Conservation (phyloP, 2,113 vertebrate genomes). For the Amblyopsis rosae region DNA sequence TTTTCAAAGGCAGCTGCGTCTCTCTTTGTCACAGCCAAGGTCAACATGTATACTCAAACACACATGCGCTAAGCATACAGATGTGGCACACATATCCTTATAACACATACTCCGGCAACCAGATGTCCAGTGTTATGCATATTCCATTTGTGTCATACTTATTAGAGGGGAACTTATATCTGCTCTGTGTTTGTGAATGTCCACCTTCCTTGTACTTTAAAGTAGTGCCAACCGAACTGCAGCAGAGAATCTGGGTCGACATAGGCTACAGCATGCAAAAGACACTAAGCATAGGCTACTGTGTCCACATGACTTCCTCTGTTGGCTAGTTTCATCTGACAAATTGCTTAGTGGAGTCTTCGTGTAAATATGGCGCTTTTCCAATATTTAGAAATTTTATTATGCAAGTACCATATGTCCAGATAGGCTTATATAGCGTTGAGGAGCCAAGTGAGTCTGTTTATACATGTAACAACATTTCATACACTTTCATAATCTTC, state of each 20-base stretch:
- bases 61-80: no score
- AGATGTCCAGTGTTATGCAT: no score
- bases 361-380: neutral
- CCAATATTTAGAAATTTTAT: neutral
- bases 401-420: neutral
- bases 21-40: slow-evolving; percentile 42
- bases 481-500: no score
- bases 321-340: neutral
- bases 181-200: neutral
- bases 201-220: neutral
- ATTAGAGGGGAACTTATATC: no score
- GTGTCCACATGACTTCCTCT: neutral
- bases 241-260: neutral
- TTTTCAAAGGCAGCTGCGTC: slow-evolving; percentile 32
- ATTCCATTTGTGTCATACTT: no score
- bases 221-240: neutral
- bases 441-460: neutral
- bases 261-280: neutral
- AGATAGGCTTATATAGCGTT: neutral
- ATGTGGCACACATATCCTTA: neutral
- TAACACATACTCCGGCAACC: neutral
- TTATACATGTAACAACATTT: neutral
- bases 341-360: neutral
- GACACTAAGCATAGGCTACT: neutral
- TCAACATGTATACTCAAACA: slow-evolving; percentile 39